Evolutionary conservation across 2,113 vertebrate species (phyloP).

Genomic region (Empidonax alnorum): DNA sequence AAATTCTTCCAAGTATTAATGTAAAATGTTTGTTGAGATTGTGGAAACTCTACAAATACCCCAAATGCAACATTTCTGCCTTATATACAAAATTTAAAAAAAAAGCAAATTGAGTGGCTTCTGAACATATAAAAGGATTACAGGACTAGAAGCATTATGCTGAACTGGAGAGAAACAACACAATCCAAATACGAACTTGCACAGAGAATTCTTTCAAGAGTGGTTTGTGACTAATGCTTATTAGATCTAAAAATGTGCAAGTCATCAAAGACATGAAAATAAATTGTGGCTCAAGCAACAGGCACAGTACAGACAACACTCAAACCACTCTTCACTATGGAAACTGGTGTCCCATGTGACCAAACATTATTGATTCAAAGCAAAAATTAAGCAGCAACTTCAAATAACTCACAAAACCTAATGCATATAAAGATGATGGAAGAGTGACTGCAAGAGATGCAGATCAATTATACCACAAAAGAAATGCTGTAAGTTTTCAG

Average conservation of each 20-base stretch:
- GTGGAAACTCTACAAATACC: neutral
- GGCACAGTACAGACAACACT: neutral
- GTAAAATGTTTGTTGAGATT: neutral
- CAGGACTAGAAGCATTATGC: neutral
- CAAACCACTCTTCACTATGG: neutral
- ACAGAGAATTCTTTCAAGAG: neutral
- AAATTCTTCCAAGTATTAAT: neutral
- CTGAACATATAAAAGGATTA: neutral
- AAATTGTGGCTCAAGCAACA: neutral
- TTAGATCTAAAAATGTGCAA: neutral
- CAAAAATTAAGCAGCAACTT: neutral
- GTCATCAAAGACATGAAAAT: neutral
- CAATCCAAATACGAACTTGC: neutral
- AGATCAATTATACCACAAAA: neutral
- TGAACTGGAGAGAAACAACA: neutral
- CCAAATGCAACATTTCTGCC: neutral
- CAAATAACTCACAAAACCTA: neutral
- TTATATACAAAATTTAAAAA: neutral
- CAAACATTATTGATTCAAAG: neutral
- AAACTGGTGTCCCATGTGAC: neutral
- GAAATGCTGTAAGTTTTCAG: neutral
- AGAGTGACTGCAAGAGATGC: neutral
- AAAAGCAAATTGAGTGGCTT: neutral
- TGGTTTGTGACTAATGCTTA: neutral
- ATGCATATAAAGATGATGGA: neutral